Percentiles rank a stretch among this genome's conserved stretches.
Conservation (phyloP, 2,113 vertebrate genomes). For the Ptychochromis oligacanthus region DNA sequence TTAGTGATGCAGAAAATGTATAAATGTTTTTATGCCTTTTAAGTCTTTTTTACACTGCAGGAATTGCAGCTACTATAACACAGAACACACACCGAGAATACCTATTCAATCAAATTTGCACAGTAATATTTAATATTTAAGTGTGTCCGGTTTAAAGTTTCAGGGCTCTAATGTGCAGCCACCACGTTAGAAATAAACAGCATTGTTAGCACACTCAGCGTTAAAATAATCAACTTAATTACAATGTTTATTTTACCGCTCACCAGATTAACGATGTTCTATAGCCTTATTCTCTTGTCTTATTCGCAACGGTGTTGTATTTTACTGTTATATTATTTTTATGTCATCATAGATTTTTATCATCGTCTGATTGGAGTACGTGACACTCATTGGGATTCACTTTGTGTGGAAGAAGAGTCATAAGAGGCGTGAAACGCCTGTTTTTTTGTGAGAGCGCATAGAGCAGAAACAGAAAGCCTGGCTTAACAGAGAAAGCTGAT, state of each 20-base stretch:
- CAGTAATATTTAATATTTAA: background rate
- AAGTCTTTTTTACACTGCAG: background rate
- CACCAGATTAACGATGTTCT: background rate
- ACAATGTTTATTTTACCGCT: background rate
- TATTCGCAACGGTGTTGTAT: background rate
- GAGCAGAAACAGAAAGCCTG: background rate
- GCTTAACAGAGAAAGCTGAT: background rate
- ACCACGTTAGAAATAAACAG: background rate
- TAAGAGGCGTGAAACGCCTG: background rate
- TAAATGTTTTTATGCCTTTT: background rate
- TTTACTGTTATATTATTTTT: background rate
- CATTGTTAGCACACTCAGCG: background rate
- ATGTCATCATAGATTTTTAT: background rate
- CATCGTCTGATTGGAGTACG: background rate
- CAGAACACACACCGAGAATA: too few species aligned
- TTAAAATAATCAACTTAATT: background rate
- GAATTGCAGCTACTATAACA: background rate
- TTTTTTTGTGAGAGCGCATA: background rate
- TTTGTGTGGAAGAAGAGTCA: background rate
- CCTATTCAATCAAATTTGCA: background rate
- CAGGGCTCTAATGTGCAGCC: background rate
- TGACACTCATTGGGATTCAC: background rate
- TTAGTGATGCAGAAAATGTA: too few species aligned
- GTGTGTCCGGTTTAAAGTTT: background rate
- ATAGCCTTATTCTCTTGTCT: background rate